These are phyloP conservation scores for Polymixis lichenea DNA, from an alignment of 2,888 invertebrate genomes.

Conservation along the genomic window DNA sequence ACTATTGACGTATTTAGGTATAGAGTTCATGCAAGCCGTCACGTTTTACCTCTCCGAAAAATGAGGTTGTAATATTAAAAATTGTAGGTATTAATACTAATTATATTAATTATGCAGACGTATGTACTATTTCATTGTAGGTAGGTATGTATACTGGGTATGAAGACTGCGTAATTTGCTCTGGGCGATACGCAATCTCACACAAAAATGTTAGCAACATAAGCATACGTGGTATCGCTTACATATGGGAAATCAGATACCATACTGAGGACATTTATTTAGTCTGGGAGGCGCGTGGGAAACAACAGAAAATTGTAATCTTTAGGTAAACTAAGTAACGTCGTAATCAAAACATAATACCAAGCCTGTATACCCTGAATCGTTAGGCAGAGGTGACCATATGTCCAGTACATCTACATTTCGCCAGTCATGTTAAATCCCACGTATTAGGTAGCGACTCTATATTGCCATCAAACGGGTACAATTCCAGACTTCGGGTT, in stretches of 20 bases:
- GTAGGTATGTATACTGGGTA: constrained; percentile 32
- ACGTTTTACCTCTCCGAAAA: constrained; percentile 27
- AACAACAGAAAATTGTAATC: constrained; percentile 73
- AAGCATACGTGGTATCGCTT: constrained; percentile 69
- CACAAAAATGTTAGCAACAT: constrained; percentile 59
- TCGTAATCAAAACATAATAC: constrained; percentile 1
- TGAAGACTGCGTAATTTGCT: constrained; percentile 48
- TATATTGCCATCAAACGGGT: background rate
- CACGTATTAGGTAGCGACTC: background rate
- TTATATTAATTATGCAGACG: background rate
- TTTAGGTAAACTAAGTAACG: constrained; percentile 68
- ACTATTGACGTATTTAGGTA: constrained; percentile 11
- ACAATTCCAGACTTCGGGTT: background rate
- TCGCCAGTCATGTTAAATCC: background rate
- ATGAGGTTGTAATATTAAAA: background rate
- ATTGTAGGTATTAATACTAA: background rate
- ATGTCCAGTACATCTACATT: background rate
- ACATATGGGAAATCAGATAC: constrained; percentile 75
- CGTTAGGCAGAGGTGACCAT: background rate
- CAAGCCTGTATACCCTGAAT: background rate
- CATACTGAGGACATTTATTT: constrained; percentile 47
- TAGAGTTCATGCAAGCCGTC: constrained; percentile 32
- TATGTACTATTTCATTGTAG: constrained; percentile 8
- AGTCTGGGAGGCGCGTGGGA: constrained; percentile 81
- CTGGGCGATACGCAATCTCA: constrained; percentile 60